A percentile compares a stretch with the other conserved stretches of the same genome.
phyloP scores from a whole-genome alignment of 2,113 vertebrate species.

The Ranitomeya imitator region DNA sequence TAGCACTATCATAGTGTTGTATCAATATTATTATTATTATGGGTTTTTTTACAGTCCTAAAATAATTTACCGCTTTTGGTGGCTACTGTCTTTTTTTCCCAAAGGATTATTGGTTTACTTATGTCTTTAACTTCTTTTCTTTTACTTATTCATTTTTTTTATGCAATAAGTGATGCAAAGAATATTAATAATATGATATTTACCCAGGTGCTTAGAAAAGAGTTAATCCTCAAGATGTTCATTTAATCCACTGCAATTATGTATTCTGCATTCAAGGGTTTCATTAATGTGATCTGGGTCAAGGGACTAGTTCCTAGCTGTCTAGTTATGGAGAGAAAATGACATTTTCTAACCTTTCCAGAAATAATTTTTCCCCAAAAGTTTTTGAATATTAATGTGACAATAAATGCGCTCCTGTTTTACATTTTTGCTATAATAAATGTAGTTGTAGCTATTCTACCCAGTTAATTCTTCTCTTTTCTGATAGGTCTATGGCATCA shows the following conservation, averaged over 20 bases:
- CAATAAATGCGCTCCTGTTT: background rate
- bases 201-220: constrained; percentile 4
- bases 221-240: constrained; percentile 23
- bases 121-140: background rate
- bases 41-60: background rate
- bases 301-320: background rate
- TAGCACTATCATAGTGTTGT: constrained; percentile 40
- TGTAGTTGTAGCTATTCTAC: background rate
- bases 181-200: background rate
- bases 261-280: constrained; percentile 22
- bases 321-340: background rate
- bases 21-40: background rate
- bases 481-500: too few species aligned
- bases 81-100: constrained; percentile 61
- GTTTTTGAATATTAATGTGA: background rate
- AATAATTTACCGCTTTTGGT: constrained; percentile 57
- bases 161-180: background rate
- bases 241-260: constrained; percentile 1
- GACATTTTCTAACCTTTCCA: background rate
- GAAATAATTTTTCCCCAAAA: background rate
- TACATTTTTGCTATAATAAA: background rate
- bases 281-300: constrained; percentile 2
- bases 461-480: too few species aligned
- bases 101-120: constrained; percentile 52
- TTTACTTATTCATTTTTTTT: background rate